These are phyloP conservation scores for Rhabdomys pumilio DNA, from an alignment of 2,797 vertebrate genomes.

Conservation along the genomic window DNA sequence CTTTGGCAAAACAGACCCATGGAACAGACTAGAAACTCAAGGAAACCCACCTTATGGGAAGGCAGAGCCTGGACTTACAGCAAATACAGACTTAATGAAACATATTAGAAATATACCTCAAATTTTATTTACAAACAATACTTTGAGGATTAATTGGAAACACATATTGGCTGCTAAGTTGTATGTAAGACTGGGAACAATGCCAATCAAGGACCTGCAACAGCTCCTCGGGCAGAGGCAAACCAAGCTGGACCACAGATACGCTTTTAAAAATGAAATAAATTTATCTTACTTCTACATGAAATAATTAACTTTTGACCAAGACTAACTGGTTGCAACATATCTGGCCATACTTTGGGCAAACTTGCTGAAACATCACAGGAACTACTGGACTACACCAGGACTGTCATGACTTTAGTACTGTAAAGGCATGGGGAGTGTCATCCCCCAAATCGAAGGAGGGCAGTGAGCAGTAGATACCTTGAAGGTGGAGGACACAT, in stretches of 20 bases:
- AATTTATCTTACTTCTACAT: not conserved
- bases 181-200: not conserved
- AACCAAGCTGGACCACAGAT: not conserved
- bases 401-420: not conserved
- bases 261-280: conserved; percentile 32
- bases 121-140: conserved; percentile 48
- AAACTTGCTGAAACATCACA: conserved; percentile 37
- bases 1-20: conserved; percentile 32
- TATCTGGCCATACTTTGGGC: not conserved
- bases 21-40: conserved; percentile 38
- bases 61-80: not conserved
- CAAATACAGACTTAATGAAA: conserved; percentile 37
- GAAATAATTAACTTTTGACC: conserved; percentile 48
- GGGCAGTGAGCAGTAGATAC: not conserved
- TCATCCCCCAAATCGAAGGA: not conserved
- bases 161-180: not conserved
- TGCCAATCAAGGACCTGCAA: not conserved
- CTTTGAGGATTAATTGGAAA: conserved; percentile 49
- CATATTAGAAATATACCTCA: conserved; percentile 16
- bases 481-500: not conserved
- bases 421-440: rapidly evolving
- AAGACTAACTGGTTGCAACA: conserved; percentile 48
- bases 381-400: not conserved
- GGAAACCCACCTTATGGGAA: conserved; percentile 10
- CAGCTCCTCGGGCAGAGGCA: not conserved